Evolutionary conservation across 2,888 invertebrate genomes (phyloP), one percentile per base, ranked within the genome.

Genomic region (Cheilosia urbana): DNA sequence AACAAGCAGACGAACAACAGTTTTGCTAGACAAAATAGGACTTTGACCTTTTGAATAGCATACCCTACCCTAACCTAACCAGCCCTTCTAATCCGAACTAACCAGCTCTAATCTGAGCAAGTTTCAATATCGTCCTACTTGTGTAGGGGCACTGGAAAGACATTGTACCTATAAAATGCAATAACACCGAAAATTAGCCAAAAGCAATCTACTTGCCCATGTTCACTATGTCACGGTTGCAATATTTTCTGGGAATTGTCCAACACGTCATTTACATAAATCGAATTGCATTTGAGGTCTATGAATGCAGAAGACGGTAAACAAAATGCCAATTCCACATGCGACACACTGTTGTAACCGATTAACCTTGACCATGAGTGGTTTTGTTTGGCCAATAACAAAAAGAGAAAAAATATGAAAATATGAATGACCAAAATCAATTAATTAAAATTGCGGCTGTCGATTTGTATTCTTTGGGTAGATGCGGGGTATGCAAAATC

Each of bases 161-260:
- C 42, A 45, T 45, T 17, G 19, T 19, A 19, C 7, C 6, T 17
- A 47, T 47, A 3, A 7, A 47, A 47, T 47, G 19, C 17, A 45
- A 45, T 2, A n/a, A 45, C 15, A 34, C 11, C 7, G 30, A 13
- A 1, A 27, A 19, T 34, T 13, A 19, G 57, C 4, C 37, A 57
- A 57, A 19, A 21, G 13, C 19, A 24, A 40, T 40, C n/a, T 53
- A 7, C n/a, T 40, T 40, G 24, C 0, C 21, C 21, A 24, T 40
- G 51, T 66, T 66, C 66, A 53, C 66, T 42, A 53, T 66, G 66
- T 66, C 66, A 66, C 66, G 66, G 53, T 27, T 66, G 53, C 40
- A 27, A 34, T 49, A n/a, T 15, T 49, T 66, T 66, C 11, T 66
- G 66, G 53, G 53, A 51, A 5, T 49, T 21, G 24, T 53, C 51